Percentiles rank a stretch among this genome's conserved stretches.
phyloP scores from a whole-genome alignment of 2,797 vertebrate genomes.

The Chelon labrosus region DNA sequence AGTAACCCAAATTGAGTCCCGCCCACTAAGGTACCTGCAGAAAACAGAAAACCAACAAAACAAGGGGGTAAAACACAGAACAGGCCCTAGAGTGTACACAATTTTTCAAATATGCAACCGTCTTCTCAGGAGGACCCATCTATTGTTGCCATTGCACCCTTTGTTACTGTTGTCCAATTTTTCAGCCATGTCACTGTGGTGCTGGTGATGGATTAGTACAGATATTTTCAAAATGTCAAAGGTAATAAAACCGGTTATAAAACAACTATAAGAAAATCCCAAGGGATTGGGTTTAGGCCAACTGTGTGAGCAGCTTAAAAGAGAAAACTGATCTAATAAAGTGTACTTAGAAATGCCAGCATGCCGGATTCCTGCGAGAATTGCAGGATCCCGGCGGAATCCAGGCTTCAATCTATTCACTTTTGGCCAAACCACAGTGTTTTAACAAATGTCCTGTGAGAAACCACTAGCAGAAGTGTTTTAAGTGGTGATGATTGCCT shows the following conservation, averaged over 20 bases:
- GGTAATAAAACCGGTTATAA: constrained; percentile 25
- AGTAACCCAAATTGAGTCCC: too few species aligned
- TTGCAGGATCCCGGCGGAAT: too few species aligned
- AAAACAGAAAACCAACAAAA: too few species aligned
- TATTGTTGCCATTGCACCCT: constrained; percentile 53
- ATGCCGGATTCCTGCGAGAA: too few species aligned
- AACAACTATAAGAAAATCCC: constrained; percentile 20
- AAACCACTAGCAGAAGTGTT: too few species aligned
- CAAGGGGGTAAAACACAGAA: background rate
- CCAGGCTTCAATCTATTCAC: too few species aligned
- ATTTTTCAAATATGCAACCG: constrained; percentile 35
- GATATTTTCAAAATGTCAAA: constrained; percentile 45
- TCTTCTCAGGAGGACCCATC: constrained; percentile 25
- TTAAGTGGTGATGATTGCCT: too few species aligned
- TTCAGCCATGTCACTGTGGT: constrained; percentile 37
- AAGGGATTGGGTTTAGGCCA: background rate
- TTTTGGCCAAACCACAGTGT: too few species aligned
- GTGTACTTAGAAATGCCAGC: background rate
- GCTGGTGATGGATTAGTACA: constrained; percentile 52
- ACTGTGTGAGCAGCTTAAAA: background rate
- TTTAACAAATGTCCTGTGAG: too few species aligned
- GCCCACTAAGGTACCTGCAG: too few species aligned
- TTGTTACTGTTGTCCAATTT: constrained; percentile 34
- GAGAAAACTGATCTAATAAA: background rate
- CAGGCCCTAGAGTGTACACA: background rate